Conservation (phyloP, 2,888 invertebrate genomes). For the Iselma pallidipennis region DNA sequence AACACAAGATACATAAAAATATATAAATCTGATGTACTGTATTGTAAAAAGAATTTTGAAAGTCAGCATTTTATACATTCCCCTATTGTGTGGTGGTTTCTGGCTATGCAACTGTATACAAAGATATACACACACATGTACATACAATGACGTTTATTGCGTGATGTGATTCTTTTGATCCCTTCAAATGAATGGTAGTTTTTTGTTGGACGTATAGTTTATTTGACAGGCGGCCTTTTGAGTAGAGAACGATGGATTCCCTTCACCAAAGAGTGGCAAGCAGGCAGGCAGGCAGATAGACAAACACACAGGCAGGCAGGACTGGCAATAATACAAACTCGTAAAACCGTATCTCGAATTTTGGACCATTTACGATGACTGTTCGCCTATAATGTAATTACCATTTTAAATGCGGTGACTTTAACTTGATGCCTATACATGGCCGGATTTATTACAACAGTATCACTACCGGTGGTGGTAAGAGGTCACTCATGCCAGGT, state of each 20-base stretch:
- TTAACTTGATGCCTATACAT: constrained; percentile 14
- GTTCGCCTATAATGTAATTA: constrained; percentile 31
- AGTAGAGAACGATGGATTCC: constrained; percentile 26
- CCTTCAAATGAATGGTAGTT: constrained; percentile 35
- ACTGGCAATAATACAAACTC: constrained; percentile 19
- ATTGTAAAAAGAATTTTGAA: constrained; percentile 29
- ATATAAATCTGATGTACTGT: constrained; percentile 32
- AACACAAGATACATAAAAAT: no score
- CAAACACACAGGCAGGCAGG: not conserved
- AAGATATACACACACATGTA: not conserved
- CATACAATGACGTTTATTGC: constrained; percentile 42
- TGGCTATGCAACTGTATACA: constrained; percentile 34
- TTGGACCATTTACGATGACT: constrained; percentile 29
- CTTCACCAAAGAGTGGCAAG: constrained; percentile 25
- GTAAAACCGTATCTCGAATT: constrained; percentile 33
- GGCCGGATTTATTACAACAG: constrained; percentile 15
- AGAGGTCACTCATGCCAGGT: no score
- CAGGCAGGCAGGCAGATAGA: not conserved
- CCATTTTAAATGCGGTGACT: constrained; percentile 29
- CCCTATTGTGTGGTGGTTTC: constrained; percentile 30
- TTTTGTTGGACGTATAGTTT: constrained; percentile 39
- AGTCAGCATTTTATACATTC: constrained; percentile 35
- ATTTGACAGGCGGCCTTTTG: constrained; percentile 39
- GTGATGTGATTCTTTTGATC: constrained; percentile 39
- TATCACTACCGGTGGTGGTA: constrained; percentile 1